Evolutionary conservation across 2,888 invertebrate genomes (phyloP).

Genomic region (Eristalis tenax): DNA sequence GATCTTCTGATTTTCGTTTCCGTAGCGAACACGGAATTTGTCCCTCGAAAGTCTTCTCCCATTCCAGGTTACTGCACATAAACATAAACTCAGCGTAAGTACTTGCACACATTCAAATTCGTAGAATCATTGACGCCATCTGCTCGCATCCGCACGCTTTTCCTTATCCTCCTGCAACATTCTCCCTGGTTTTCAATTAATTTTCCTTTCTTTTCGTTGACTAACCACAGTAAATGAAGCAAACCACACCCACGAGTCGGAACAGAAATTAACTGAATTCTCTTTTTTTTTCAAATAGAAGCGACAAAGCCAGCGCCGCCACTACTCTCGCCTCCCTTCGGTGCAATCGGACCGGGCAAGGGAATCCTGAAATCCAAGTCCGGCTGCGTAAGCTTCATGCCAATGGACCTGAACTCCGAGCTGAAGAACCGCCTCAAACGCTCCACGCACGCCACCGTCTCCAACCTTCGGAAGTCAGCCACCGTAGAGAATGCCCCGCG

Average conservation of each 20-base stretch:
- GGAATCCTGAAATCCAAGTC: conserved; percentile 79
- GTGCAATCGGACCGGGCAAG: conserved; percentile 73
- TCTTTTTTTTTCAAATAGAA: conserved; percentile 36
- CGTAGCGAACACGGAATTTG: too few species aligned
- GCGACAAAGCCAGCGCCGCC: conserved; percentile 59
- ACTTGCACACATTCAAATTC: conserved; percentile 11
- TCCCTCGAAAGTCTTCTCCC: background rate
- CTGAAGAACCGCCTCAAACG: conserved; percentile 80
- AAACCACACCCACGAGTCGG: too few species aligned
- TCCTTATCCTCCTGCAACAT: conserved; percentile 4
- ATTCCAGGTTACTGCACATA: conserved; percentile 19
- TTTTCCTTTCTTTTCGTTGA: conserved; percentile 23
- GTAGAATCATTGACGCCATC: conserved; percentile 10
- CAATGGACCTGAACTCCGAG: conserved; percentile 80
- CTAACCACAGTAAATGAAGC: conserved; percentile 12
- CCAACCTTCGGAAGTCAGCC: conserved; percentile 79
- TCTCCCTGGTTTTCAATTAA: conserved; percentile 21
- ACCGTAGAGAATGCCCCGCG: conserved; percentile 75
- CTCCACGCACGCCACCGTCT: conserved; percentile 79
- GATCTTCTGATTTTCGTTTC: too few species aligned
- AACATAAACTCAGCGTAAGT: conserved; percentile 39
- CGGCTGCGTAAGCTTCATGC: conserved; percentile 78
- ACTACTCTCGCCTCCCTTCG: conserved; percentile 64
- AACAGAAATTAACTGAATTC: background rate
- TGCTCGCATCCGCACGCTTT: conserved; percentile 61